Base-by-base conservation (phyloP, 2,888 invertebrate genomes). In the Sminthurides aquaticus region DNA sequence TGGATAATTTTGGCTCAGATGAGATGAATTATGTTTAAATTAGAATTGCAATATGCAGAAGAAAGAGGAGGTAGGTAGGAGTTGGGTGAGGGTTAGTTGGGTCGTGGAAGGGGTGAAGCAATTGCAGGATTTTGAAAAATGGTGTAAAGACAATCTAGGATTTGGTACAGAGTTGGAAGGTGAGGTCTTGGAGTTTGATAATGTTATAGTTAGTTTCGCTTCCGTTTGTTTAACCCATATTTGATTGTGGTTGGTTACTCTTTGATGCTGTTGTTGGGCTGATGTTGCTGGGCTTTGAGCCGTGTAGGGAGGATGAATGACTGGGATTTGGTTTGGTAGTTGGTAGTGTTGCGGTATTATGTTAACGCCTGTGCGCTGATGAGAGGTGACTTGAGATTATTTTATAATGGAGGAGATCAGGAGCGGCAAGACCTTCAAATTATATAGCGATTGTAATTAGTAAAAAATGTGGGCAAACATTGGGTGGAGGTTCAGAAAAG, bases 321-420 rank as follows among this genome's bases (percentile, higher is more conserved):
- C 43, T 34, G 43, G 43, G 15, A n/a, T n/a, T 34, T 5, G 43
- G 43, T 34, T 15, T 5, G 43, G 43, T 15, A 34, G 43, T n/a
- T n/a, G 43, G 15, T 5, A 34, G 15, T 34, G 43, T 34, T 34
- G 43, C 43, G 43, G 43, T 34, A 34, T 34, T 34, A 34, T 34
- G 43, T 34, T 34, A 11, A 34, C 43, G 43, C 54, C n/a, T n/a
- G n/a, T 52, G n/a, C n/a, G 24, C 24, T 52, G n/a, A 20, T 20
- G n/a, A 52, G 54, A 20, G n/a, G 24, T 52, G n/a, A 20, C 24
- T n/a, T n/a, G 24, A 52, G 24, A 22, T 52, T 52, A 52, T 20
- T 20, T 52, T 52, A 52, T 52, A 52, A 52, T 52, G 20, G 54
- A 52, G n/a, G 54, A n/a, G 20, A 52, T 52, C n/a, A 52, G 54